Percentiles rank a stretch among this genome's conserved stretches.
These are phyloP conservation scores for Phyllotreta striolata DNA, from an alignment of 2,888 invertebrate species.

Conservation along the genomic window DNA sequence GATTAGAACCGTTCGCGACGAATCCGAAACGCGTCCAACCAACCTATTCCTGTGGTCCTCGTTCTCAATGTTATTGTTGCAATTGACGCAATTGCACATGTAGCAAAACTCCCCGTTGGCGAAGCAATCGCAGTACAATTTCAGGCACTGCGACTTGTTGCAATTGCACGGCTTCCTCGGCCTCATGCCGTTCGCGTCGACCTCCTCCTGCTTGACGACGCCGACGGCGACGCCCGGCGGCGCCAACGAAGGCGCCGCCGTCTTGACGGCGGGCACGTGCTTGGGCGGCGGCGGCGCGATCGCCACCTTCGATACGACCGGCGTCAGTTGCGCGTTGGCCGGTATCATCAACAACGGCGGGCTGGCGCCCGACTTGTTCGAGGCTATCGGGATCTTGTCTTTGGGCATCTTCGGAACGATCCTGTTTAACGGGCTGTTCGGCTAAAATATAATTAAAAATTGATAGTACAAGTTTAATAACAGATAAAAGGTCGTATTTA, in stretches of 20 bases:
- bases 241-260: slow-evolving; percentile 24
- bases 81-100: slow-evolving; percentile 97
- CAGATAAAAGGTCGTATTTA: too few species aligned
- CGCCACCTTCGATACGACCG: slow-evolving; percentile 28
- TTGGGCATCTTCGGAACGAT: slow-evolving; percentile 45
- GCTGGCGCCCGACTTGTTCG: slow-evolving; percentile 30
- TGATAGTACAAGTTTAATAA: not conserved
- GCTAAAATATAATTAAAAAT: slow-evolving; percentile 23
- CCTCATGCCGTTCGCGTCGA: slow-evolving; percentile 63
- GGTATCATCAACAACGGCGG: slow-evolving; percentile 36
- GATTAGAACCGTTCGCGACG: too few species aligned
- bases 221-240: slow-evolving; percentile 26
- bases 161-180: slow-evolving; percentile 97
- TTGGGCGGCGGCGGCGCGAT: slow-evolving; percentile 38
- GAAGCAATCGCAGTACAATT: slow-evolving; percentile 99
- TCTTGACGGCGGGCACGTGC: slow-evolving; percentile 31
- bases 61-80: slow-evolving; percentile 94
- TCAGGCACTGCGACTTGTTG: slow-evolving; percentile 97
- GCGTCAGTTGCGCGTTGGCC: slow-evolving; percentile 27
- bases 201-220: slow-evolving; percentile 35
- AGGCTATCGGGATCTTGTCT: slow-evolving; percentile 42
- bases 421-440: slow-evolving; percentile 45
- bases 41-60: slow-evolving; percentile 85
- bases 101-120: slow-evolving; percentile 99
- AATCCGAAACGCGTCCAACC: too few species aligned